Conservation (phyloP, 2,113 vertebrate species). For the Cyphomyrus discorhynchus region DNA sequence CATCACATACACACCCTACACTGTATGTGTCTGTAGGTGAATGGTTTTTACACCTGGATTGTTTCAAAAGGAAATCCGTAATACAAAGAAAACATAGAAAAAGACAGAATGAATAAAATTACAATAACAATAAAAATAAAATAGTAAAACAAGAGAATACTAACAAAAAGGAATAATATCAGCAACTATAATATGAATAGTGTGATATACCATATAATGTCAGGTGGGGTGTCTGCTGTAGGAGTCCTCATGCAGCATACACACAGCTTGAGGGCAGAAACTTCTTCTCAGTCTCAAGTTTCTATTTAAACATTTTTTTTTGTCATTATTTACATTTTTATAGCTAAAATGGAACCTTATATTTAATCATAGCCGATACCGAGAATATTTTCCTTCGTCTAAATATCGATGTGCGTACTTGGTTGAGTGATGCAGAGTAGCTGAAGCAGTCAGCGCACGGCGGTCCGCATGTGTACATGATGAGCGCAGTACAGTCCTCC, state of each 20-base stretch:
- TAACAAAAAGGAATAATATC: not conserved
- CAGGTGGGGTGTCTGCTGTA: not conserved
- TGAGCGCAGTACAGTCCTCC: constrained; percentile 51
- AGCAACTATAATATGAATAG: no score
- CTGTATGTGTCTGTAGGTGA: not conserved
- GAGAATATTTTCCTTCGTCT: not conserved
- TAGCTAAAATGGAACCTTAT: not conserved
- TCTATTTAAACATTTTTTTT: not conserved
- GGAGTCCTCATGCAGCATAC: not conserved
- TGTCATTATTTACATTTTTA: not conserved
- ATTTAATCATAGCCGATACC: not conserved
- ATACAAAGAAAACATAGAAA: not conserved
- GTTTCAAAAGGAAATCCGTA: not conserved
- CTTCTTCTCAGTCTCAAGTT: not conserved
- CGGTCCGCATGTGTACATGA: constrained; percentile 49
- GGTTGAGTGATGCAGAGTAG: not conserved
- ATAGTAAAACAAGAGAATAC: not conserved
- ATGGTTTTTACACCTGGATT: not conserved
- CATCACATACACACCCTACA: not conserved
- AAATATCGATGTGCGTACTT: not conserved
- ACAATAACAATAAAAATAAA: not conserved
- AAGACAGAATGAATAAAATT: not conserved
- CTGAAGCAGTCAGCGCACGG: constrained; percentile 45
- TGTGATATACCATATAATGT: not conserved
- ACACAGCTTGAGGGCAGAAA: not conserved